Evolutionary conservation across 2,797 vertebrate genomes (phyloP), one percentile per base, ranked within the genome.

Genomic region (Sebastiscus albofasciatus): DNA sequence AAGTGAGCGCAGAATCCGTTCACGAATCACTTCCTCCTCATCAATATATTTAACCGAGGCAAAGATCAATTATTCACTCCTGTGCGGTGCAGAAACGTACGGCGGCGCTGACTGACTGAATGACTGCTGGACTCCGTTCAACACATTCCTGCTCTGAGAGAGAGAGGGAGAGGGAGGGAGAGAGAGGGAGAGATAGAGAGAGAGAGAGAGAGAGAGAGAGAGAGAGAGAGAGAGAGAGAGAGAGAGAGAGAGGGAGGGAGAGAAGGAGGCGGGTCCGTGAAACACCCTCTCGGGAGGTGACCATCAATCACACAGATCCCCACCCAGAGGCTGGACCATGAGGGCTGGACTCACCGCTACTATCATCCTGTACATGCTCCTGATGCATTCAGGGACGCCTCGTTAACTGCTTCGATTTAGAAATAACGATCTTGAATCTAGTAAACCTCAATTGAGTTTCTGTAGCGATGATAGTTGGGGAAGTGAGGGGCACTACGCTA

Each of bases 241-340:
- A 60, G 76, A 42, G 61, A n/a, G 70, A 72, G 77, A 66, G 55
- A 13, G 84, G 55, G 74, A 56, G 69, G 55, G 67, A 31, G 67
- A 59, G 52, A 26, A 70, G 46, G 67, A 46, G 42, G 61, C 49
- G 58, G 39, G 81, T 20, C 64, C 73, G 70, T 67, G 83, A 83
- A 87, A 79, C 80, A 39, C 80, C 36, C 81, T 80, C 84, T 86
- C 86, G 70, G 89, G 85, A 90, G 87, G 85, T 90, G 93, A 85
- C 87, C 88, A 75, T 94, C 94, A 90, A 81, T 92, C 93, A 91
- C 67, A 55, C 75, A 33, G 79, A 81, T 90, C 91, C 82, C 81
- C 94, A 93, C 95, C 95, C 92, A 93, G 90, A 80, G 94, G 94
- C 89, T 14, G 90, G 93, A 75, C 90, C 36, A 14, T 39, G 36